A percentile compares a stretch with the other conserved stretches of the same genome.
These are phyloP conservation scores for Ptychoptera albimana DNA, from an alignment of 2,888 invertebrate species.

Conservation along the genomic window DNA sequence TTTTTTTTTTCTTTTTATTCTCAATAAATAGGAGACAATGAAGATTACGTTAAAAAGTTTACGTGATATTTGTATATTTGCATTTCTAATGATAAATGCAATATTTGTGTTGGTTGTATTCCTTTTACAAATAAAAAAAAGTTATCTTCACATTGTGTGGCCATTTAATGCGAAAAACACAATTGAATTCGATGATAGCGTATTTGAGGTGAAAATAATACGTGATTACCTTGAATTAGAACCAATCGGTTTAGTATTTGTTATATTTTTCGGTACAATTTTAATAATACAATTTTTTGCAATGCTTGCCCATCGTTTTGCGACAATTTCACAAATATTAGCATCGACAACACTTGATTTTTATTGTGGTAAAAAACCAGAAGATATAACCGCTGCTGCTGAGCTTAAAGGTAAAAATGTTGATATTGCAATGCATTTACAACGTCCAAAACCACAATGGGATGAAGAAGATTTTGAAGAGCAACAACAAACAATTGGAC, in stretches of 20 bases:
- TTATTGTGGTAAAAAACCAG: constrained; percentile 11
- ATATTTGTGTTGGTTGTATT: constrained; percentile 60
- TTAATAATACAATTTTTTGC: constrained; percentile 54
- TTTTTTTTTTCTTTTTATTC: not conserved
- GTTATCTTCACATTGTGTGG: constrained; percentile 50
- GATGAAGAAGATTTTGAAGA: constrained; percentile 22
- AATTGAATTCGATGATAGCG: constrained; percentile 31
- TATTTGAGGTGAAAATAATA: constrained; percentile 33
- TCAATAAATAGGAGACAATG: not conserved
- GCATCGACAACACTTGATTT: constrained; percentile 45
- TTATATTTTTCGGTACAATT: constrained; percentile 52
- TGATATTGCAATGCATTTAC: constrained; percentile 40
- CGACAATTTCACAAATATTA: constrained; percentile 56
- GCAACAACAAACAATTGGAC: constrained; percentile 13
- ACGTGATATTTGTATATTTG: constrained; percentile 48
- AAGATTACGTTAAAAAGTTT: constrained; percentile 33
- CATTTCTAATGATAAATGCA: constrained; percentile 61
- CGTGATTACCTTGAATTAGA: constrained; percentile 48
- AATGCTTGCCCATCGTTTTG: constrained; percentile 61
- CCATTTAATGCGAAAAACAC: constrained; percentile 42
- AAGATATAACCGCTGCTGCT: constrained; percentile 24
- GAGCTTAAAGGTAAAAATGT: constrained; percentile 41
- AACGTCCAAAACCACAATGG: constrained; percentile 27
- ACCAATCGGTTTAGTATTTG: constrained; percentile 58
- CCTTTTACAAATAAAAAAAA: constrained; percentile 55